Base-by-base conservation (phyloP, 2,888 invertebrate species). In the Ischnura elegans region DNA sequence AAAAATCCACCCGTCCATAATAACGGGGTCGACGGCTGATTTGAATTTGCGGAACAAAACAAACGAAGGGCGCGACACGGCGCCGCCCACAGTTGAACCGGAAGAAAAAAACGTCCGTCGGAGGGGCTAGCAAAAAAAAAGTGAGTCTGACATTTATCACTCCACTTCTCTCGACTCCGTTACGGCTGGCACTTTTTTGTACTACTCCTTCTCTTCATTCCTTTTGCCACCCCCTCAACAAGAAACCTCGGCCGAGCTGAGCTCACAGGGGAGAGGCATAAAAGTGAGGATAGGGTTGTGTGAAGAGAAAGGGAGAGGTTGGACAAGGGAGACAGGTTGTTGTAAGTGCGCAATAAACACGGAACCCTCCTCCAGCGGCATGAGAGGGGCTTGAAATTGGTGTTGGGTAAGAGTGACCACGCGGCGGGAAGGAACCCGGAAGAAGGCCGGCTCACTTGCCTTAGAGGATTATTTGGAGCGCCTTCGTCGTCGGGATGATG, bases 11-110 rank as follows among this genome's bases (percentile, higher is more conserved):
- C 45, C n/a, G 61, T 36, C 55, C 90, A 61, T 61, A 66, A 66
- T 90, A 90, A 90, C 90, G 90, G 90, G 16, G 90, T 61, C 61
- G 43, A 2, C 42, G 90, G 61, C 55, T 61, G 90, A 90, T 90
- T 90, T 90, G n/a, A 90, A 90, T 90, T 90, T 43, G 10, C 43
- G 90, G 55, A 36, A 25, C 55, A 42, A 55, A 86, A 76, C 76
- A 76, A 86, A 46, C 86, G 86, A 86, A 46, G 86, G 45, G 46
- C 51, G 86, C 51, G 90, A 61, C 61, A 13, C 45, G n/a, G 55
- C 66, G 90, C 55, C 90, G 90, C 90, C 90, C 43, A 61, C 43
- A 43, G 36, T 76, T 42, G 55, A 42, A 42, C 87, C 87, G 90
- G 55, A 66, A 90, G n/a, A 76, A 76, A 76, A 76, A 76, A 76